Evolutionary conservation across 2,888 invertebrate species (phyloP).

Genomic region (Lymantria dispar): DNA sequence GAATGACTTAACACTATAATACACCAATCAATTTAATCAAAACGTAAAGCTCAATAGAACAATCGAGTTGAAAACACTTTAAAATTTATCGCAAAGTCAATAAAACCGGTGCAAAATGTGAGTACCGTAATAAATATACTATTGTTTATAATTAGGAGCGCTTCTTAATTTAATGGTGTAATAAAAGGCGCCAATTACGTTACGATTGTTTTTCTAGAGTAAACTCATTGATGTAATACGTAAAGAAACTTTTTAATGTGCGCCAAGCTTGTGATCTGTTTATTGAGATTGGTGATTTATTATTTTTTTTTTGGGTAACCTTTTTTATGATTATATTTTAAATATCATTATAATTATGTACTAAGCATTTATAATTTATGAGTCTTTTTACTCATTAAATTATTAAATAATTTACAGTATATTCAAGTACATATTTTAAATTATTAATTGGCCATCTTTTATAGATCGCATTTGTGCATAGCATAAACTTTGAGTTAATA

Average conservation of each 20-base stretch:
- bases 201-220: constrained; percentile 48
- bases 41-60: constrained; percentile 11
- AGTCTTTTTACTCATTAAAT: too few relatives aligned
- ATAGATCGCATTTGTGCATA: too few relatives aligned
- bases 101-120: constrained; percentile 36
- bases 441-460: too few relatives aligned
- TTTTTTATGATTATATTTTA: too few relatives aligned
- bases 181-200: constrained; percentile 63
- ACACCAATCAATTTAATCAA: background rate
- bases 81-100: constrained; percentile 28
- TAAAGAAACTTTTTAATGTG: background rate
- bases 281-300: background rate
- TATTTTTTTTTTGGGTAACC: too few relatives aligned
- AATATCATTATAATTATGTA: too few relatives aligned
- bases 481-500: too few relatives aligned
- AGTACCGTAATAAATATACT: constrained; percentile 57
- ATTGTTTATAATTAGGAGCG: constrained; percentile 66
- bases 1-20: background rate
- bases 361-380: too few relatives aligned
- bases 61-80: constrained; percentile 28
- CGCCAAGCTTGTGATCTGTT: background rate
- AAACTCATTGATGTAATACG: constrained; percentile 34
- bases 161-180: constrained; percentile 65
- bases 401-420: too few relatives aligned
- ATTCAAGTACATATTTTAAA: too few relatives aligned